Conservation (phyloP, 2,113 vertebrate genomes). For the Xiphorhynchus elegans region DNA sequence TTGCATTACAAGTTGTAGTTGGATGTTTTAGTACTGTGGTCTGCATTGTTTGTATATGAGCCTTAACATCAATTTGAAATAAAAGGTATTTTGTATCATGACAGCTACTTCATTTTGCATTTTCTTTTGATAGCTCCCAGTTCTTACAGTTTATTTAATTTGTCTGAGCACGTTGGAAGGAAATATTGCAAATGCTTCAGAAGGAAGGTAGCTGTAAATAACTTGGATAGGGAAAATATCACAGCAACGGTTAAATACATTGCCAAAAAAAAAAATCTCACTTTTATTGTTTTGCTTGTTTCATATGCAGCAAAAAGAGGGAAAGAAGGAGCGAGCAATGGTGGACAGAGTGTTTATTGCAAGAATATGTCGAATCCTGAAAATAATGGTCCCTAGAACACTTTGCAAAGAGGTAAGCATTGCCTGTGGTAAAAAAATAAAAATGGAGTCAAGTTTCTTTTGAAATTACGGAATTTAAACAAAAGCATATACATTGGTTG, state of each 20-base stretch:
- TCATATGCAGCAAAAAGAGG: constrained; percentile 82
- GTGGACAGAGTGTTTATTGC: constrained; percentile 89
- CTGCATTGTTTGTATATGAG: not conserved
- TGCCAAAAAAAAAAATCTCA: not conserved
- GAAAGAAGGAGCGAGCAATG: constrained; percentile 87
- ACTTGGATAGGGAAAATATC: not conserved
- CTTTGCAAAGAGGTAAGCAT: constrained; percentile 91
- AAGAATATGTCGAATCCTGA: constrained; percentile 83
- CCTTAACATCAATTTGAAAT: not conserved
- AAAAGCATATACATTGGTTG: not conserved
- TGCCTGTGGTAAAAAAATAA: not conserved
- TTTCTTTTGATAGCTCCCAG: not conserved
- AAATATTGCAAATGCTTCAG: not conserved
- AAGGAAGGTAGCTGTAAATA: not conserved
- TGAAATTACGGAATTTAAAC: not conserved
- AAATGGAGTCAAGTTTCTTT: not conserved
- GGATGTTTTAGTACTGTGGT: not conserved
- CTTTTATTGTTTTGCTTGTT: not conserved
- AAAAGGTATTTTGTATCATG: not conserved
- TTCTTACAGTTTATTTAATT: not conserved
- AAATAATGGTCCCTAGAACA: constrained; percentile 87
- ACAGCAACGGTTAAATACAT: not conserved
- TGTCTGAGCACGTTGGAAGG: not conserved
- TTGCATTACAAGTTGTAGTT: not conserved
- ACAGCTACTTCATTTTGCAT: not conserved